Percentiles rank a stretch among this genome's conserved stretches.
Evolutionary conservation across 2,797 vertebrate genomes (phyloP).

Genomic region (Aeoliscus strigatus): DNA sequence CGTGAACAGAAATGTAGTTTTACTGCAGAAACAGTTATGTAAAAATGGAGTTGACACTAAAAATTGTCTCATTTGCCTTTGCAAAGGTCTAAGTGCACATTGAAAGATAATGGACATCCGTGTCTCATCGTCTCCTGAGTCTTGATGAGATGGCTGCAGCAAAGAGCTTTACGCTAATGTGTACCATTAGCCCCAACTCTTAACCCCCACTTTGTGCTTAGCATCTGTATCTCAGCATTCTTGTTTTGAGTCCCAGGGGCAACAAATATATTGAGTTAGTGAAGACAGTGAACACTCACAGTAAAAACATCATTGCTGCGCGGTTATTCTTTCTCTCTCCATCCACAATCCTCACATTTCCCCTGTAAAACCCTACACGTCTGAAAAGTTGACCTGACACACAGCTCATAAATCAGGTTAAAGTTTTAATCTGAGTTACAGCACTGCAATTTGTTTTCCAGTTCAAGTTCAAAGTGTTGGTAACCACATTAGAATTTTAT

Average conservation of each 20-base stretch:
- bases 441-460: too few species aligned
- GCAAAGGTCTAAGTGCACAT: conserved; percentile 9
- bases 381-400: background rate
- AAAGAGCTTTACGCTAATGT: conserved; percentile 56
- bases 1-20: background rate
- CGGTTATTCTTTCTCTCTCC: conserved; percentile 5
- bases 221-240: conserved; percentile 20
- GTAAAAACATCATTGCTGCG: conserved; percentile 32
- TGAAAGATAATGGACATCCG: conserved; percentile 52
- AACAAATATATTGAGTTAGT: conserved; percentile 26
- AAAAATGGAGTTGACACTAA: conserved; percentile 7
- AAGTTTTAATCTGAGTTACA: too few species aligned
- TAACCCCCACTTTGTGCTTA: conserved; percentile 30
- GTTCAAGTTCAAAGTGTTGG: too few species aligned
- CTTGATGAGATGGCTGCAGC: conserved; percentile 20
- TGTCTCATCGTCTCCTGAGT: conserved; percentile 15
- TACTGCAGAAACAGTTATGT: background rate
- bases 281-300: conserved; percentile 18
- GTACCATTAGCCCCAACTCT: conserved; percentile 47
- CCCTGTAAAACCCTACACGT: conserved; percentile 18
- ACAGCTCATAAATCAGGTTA: too few species aligned
- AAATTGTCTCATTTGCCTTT: conserved; percentile 9
- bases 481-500: too few species aligned
- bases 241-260: conserved; percentile 12
- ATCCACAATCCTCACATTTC: conserved; percentile 6